These are phyloP conservation scores for Ibidorhyncha struthersii DNA, from an alignment of 2,113 vertebrate genomes.

Conservation along the genomic window DNA sequence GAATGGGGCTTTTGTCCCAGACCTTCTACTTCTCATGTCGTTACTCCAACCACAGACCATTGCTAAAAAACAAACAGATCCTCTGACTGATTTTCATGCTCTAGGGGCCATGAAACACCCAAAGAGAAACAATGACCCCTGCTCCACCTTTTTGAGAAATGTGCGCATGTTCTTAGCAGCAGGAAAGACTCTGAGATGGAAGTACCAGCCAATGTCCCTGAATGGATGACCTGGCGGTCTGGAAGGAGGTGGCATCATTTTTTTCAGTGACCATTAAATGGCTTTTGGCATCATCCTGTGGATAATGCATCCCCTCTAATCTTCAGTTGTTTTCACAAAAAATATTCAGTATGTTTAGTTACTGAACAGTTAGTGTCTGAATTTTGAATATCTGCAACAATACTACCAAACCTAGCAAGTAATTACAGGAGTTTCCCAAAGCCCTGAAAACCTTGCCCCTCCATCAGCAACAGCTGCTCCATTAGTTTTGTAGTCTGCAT, in stretches of 20 bases:
- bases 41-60: background rate
- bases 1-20: background rate
- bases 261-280: background rate
- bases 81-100: background rate
- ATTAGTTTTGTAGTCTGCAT: slow-evolving; percentile 45
- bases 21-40: background rate
- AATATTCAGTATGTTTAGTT: background rate
- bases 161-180: background rate
- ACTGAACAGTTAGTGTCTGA: background rate
- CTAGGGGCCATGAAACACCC: background rate
- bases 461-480: slow-evolving; percentile 31
- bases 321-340: background rate
- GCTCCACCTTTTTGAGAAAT: background rate
- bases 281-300: background rate
- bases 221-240: background rate
- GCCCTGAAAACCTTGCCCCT: slow-evolving; percentile 2
- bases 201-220: background rate
- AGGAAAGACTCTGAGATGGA: background rate
- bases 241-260: background rate
- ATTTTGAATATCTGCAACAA: background rate
- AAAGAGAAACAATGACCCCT: background rate
- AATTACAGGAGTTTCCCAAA: slow-evolving; percentile 59
- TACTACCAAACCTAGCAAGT: slow-evolving; percentile 17
- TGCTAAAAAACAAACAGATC: background rate
- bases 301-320: background rate